Conservation (phyloP, 1,140 invertebrate species). For the Drosophila tristis region DNA sequence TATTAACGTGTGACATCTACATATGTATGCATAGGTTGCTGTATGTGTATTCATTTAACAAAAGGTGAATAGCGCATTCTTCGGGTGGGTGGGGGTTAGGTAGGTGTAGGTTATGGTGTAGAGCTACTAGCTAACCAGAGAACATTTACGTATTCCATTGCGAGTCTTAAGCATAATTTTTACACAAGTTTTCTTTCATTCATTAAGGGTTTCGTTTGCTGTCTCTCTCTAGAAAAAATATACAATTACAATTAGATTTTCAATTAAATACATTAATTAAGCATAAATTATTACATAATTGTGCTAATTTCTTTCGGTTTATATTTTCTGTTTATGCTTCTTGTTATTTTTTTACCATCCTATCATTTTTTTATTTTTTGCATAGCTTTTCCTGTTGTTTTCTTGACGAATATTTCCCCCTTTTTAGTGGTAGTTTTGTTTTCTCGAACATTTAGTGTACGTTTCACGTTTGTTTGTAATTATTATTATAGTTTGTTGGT, state of each 20-base stretch:
- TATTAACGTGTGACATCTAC: constrained; percentile 41
- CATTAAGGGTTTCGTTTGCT: constrained; percentile 54
- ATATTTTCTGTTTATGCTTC: constrained; percentile 20
- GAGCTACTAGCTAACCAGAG: constrained; percentile 50
- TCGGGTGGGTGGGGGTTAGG: constrained; percentile 27
- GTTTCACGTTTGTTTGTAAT: constrained; percentile 68
- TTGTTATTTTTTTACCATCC: constrained; percentile 10
- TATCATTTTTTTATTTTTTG: constrained; percentile 10
- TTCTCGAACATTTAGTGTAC: constrained; percentile 61
- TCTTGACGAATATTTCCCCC: constrained; percentile 21
- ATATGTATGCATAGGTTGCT: constrained; percentile 8
- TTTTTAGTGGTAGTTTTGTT: constrained; percentile 10
- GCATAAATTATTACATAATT: constrained; percentile 80
- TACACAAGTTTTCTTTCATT: constrained; percentile 46
- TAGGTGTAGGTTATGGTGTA: constrained; percentile 21
- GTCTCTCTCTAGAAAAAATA: constrained; percentile 54
- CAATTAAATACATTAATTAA: constrained; percentile 70
- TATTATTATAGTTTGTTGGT: constrained; percentile 53
- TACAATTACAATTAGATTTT: constrained; percentile 64
- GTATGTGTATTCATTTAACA: constrained; percentile 39
- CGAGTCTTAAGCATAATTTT: constrained; percentile 54
- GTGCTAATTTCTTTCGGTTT: constrained; percentile 66
- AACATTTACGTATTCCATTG: constrained; percentile 69
- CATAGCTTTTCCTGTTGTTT: constrained; percentile 11
- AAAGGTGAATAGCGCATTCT: constrained; percentile 46